Evolutionary conservation across 2,113 vertebrate species (phyloP).

Genomic region (Narcine bancroftii): DNA sequence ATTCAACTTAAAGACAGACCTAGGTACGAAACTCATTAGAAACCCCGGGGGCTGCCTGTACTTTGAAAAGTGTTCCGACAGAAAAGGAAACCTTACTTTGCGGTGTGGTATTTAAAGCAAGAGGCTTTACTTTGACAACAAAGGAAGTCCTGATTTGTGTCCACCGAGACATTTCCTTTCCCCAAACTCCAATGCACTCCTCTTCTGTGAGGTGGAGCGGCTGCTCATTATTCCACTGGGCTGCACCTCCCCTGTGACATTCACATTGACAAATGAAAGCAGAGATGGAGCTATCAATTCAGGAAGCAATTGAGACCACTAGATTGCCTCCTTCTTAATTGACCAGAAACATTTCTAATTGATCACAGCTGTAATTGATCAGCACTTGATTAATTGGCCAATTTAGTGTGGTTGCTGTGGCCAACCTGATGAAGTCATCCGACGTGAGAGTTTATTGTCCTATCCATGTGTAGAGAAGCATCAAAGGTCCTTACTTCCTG

Average conservation of each 20-base stretch:
- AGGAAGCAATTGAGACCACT: background rate
- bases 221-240: background rate
- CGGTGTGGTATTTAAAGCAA: background rate
- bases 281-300: background rate
- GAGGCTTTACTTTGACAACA: background rate
- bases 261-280: background rate
- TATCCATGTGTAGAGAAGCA: too few species aligned
- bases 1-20: too few species aligned
- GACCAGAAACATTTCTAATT: slow-evolving; percentile 15
- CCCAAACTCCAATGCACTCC: background rate
- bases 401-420: background rate
- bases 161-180: background rate
- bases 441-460: too few species aligned
- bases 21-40: too few species aligned
- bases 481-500: too few species aligned
- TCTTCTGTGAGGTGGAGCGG: background rate
- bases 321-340: background rate
- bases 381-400: background rate
- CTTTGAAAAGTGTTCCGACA: too few species aligned
- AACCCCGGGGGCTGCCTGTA: too few species aligned
- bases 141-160: background rate
- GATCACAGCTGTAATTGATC: slow-evolving; percentile 32
- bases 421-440: background rate
- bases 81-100: background rate
- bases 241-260: background rate